phyloP scores from a whole-genome alignment of 64 coral and sea anemone species.

The Dendrophyllia cribrosa region DNA sequence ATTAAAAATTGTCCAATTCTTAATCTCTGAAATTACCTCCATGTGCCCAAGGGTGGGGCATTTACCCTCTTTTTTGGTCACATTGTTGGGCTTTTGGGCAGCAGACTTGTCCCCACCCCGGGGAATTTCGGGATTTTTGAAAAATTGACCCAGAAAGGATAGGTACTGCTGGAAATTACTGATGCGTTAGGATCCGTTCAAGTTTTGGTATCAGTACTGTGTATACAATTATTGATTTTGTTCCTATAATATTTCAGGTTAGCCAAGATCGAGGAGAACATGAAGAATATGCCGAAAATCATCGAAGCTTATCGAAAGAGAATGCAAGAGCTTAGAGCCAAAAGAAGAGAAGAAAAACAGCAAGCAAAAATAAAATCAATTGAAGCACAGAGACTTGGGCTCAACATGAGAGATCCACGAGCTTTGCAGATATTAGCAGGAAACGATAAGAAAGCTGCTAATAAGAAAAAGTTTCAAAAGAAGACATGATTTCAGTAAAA shows the following conservation, averaged over 20 bases:
- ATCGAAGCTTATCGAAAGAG: constrained; percentile 89
- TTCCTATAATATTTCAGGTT: constrained; percentile 51
- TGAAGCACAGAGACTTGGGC: constrained; percentile 85
- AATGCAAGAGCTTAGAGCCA: constrained; percentile 83
- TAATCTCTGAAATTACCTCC: no score
- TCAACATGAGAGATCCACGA: constrained; percentile 89
- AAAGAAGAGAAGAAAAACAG: constrained; percentile 78
- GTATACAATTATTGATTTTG: background rate
- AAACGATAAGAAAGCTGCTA: constrained; percentile 64
- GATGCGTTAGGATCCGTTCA: no score
- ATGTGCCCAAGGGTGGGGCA: no score
- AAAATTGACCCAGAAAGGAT: no score
- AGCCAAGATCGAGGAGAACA: constrained; percentile 91
- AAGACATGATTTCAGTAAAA: background rate
- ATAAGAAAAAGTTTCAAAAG: constrained; percentile 34
- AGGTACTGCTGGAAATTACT: no score
- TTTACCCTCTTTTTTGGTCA: no score
- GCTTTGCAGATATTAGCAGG: constrained; percentile 66
- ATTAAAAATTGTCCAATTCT: no score
- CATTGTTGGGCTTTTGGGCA: no score
- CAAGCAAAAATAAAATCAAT: constrained; percentile 68
- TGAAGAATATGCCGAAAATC: constrained; percentile 97
- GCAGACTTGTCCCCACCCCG: no score
- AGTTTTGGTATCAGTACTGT: background rate
- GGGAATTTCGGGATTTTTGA: no score